Evolutionary conservation across 2,888 invertebrate species (phyloP), one percentile per base, ranked within the genome.

Genomic region (Ornithoptera priamus): DNA sequence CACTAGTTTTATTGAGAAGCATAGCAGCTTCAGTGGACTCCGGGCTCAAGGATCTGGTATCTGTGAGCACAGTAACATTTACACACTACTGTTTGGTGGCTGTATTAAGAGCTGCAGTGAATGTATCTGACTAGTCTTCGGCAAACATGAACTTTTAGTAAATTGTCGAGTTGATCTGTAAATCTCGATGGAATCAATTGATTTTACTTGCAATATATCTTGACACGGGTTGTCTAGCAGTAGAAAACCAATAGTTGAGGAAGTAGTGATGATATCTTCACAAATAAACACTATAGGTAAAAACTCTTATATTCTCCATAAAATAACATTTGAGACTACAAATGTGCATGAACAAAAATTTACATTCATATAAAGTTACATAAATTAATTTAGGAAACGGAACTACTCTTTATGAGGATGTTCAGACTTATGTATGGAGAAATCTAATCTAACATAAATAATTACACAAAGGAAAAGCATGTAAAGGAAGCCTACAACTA

Each of bases 391-490:
- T 60, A 73, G 72, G 70, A 72, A 72, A 72, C 74, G 71, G 77
- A 78, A 72, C 85, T 89, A 92, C 73, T 94, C 94, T 80, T 93
- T 94, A 80, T 89, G 89, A 73, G 86, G 90, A 77, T 93, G 93
- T 78, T 94, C 94, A 84, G 94, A 94, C 86, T 95, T 96, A 78
- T 94, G 94, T 78, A 99, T 98, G 70, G 99, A 97, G 92, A 99
- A 99, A 93, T 99, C 99, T 84, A 99, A 93, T 78, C 99, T 94
- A 72, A 99, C 97, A 91, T 98, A 98, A 79, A 99, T 93, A 84
- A 99, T 98, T 69, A 99, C 97, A 79, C 96, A 92, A 68, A 98
- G 83, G 92, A 99, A 99, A 74, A 99, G 92, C 57, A 97, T 89
- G 85, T 97, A 98, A 75, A 99, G 95, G 78, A 98, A 98, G 39